Evolutionary conservation across 2,113 vertebrate genomes (phyloP), one percentile per base, ranked within the genome.

Genomic region (Dipodomys merriami): DNA sequence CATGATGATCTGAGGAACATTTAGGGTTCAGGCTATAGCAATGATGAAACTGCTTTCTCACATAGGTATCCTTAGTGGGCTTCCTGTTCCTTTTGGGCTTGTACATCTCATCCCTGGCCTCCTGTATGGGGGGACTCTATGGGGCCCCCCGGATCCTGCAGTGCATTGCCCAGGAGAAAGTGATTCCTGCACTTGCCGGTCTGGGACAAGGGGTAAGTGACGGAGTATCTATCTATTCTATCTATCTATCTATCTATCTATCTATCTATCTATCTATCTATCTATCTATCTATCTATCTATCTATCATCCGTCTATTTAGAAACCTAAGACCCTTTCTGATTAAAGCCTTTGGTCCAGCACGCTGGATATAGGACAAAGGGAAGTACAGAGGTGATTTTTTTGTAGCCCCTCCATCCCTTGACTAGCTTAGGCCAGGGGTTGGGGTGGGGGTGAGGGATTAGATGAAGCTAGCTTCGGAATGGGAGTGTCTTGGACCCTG

Each of bases 81-180:
- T 99, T 99, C 98, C 98, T 99, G 90, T 99, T 99, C 98, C 98
- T 99, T 84, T 96, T 99, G 87, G 99, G 99, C 81, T 98, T 99
- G 74, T 99, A 99, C 97, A 98, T 99, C 98, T 99, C 99, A 0
- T 99, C 99, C 65, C 97, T 99, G 98, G 99, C 99, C 84, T 99
- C 99, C 97, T 99, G 99, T 95, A 99, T 99, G 99, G 99, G 99
- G 33, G 99, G 99, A 85, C 98, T 99, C 67, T 99, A 99, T 0
- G 99, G 98, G 91, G 99, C 99, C 69, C 99, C 99, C 97, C 98
- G 99, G 97, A 99, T 99, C 96, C 98, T 99, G 69, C 99, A 99
- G 97, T 99, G 99, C 98, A 99, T 99, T 0, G 99, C 99, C 69
- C 99, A 99, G 91, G 99, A 99, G 97, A 99, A 99, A 16, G 99